Conservation (phyloP, 2,113 vertebrate species). For the Tursiops truncatus region DNA sequence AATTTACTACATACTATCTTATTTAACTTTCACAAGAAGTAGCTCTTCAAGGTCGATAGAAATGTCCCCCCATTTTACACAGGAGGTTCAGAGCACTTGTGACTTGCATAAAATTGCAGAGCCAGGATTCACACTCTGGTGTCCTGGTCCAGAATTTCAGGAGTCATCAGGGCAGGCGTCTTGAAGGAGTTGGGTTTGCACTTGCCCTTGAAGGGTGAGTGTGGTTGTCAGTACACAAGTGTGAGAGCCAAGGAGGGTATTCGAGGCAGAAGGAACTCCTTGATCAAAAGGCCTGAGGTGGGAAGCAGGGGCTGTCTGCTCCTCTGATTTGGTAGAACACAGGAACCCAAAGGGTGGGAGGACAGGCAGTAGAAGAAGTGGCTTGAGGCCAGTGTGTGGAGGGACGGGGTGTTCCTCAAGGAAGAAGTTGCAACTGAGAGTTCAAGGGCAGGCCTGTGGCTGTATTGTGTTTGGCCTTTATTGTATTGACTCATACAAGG, state of each 20-base stretch:
- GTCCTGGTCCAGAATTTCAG: not conserved
- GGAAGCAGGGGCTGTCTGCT: not conserved
- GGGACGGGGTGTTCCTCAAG: not conserved
- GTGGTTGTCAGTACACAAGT: not conserved
- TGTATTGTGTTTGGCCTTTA: not conserved
- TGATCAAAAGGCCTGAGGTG: not conserved
- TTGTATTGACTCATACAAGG: not conserved
- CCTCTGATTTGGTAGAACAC: not conserved
- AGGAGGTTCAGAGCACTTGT: not conserved
- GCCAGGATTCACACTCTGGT: not conserved
- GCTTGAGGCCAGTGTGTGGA: not conserved
- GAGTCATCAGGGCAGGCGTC: not conserved
- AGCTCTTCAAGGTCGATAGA: not conserved
- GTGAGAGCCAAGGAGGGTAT: not conserved
- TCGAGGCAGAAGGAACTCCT: not conserved
- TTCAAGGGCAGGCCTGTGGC: not conserved
- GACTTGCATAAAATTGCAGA: not conserved
- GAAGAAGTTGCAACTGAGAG: not conserved
- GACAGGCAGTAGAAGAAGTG: not conserved
- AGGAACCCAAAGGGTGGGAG: not conserved
- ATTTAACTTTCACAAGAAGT: not conserved
- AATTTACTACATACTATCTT: not conserved
- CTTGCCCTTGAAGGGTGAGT: not conserved
- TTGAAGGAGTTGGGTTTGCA: not conserved
- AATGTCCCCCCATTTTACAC: not conserved